Evolutionary conservation across 2,113 vertebrate species (phyloP).

Genomic region (Vulpes lagopus): DNA sequence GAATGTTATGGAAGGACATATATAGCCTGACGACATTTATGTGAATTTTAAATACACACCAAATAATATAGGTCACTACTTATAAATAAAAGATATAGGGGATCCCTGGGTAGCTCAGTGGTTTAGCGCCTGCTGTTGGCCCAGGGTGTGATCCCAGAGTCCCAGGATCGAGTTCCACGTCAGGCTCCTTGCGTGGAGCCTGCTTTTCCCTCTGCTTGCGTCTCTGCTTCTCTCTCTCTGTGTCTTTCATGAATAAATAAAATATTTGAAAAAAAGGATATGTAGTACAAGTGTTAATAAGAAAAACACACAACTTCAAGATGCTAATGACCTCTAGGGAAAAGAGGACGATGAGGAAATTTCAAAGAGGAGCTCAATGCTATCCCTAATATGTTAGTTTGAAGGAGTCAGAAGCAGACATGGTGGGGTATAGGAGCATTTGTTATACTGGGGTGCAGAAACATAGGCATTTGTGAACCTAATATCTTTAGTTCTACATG

Average conservation of each 20-base stretch:
- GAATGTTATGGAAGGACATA: not conserved
- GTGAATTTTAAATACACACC: not conserved
- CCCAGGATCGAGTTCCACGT: too few species aligned
- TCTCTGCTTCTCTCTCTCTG: too few species aligned
- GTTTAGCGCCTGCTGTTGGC: too few species aligned
- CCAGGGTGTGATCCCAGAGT: too few species aligned
- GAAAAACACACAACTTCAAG: not conserved
- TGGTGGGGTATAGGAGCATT: accelerated
- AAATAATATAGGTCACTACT: not conserved
- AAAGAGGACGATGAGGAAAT: not conserved
- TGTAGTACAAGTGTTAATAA: accelerated
- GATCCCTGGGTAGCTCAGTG: too few species aligned
- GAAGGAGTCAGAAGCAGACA: not conserved
- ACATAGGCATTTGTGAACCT: not conserved
- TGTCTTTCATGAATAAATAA: too few species aligned
- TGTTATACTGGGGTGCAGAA: accelerated
- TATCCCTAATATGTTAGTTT: not conserved
- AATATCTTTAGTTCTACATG: not conserved
- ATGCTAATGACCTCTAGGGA: not conserved
- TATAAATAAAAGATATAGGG: not conserved
- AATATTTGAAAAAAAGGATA: not conserved
- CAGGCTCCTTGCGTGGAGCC: too few species aligned
- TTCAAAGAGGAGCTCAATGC: not conserved
- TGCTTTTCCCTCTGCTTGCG: too few species aligned
- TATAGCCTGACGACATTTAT: accelerated